Evolutionary conservation across 1,140 invertebrate genomes (phyloP).

Genomic region (Zaprionus inermis): DNA sequence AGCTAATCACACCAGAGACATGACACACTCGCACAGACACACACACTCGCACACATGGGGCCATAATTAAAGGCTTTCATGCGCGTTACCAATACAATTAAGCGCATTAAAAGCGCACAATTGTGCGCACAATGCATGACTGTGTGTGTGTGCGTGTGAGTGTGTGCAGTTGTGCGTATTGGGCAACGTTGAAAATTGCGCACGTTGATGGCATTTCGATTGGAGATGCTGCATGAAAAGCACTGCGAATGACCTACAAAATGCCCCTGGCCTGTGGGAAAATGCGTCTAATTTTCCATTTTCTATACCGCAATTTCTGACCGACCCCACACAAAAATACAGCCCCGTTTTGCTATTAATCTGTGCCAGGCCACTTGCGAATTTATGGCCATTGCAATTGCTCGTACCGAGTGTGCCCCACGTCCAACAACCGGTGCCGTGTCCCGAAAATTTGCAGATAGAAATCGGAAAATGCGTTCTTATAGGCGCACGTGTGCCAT

Average conservation of each 20-base stretch:
- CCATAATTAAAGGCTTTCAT: slow-evolving; percentile 75
- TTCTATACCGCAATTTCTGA: slow-evolving; percentile 62
- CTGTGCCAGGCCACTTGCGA: slow-evolving; percentile 65
- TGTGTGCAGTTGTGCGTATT: slow-evolving; percentile 6
- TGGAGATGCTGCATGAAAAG: slow-evolving; percentile 45
- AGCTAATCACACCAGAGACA: slow-evolving; percentile 65
- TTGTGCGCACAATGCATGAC: slow-evolving; percentile 33
- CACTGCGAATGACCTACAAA: slow-evolving; percentile 41
- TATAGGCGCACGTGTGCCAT: neutral
- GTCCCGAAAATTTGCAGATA: slow-evolving; percentile 24
- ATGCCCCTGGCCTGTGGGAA: neutral
- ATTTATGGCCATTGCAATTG: slow-evolving; percentile 66
- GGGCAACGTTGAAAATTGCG: slow-evolving; percentile 50
- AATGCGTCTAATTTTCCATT: slow-evolving; percentile 73
- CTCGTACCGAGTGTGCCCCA: slow-evolving; percentile 42
- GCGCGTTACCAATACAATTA: slow-evolving; percentile 77
- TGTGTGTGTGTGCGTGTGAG: slow-evolving; percentile 3
- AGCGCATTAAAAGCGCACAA: slow-evolving; percentile 51
- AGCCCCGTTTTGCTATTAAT: slow-evolving; percentile 60
- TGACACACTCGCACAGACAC: slow-evolving; percentile 4
- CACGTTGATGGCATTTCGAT: slow-evolving; percentile 55
- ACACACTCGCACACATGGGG: slow-evolving; percentile 1
- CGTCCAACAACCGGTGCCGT: slow-evolving; percentile 36
- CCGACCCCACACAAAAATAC: neutral
- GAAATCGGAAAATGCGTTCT: neutral